Percentiles rank a stretch among this genome's conserved stretches.
Evolutionary conservation across 2,888 invertebrate species (phyloP).

Genomic region (Papilio protenor): DNA sequence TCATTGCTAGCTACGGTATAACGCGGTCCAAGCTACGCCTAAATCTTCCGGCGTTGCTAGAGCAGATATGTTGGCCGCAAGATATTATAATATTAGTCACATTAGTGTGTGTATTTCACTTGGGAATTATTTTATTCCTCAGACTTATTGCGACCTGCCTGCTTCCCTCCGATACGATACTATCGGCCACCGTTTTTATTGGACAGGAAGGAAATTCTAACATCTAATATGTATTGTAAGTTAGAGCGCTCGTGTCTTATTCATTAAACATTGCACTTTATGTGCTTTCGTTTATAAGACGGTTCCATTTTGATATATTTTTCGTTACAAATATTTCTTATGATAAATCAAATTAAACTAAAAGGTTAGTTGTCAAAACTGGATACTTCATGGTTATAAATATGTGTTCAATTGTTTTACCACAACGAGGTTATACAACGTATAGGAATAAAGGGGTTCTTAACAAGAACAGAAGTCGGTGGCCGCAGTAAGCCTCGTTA

Average conservation of each 20-base stretch:
- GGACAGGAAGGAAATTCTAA: slow-evolving; percentile 83
- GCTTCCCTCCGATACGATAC: slow-evolving; percentile 76
- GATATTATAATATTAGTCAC: slow-evolving; percentile 84
- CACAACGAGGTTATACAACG: slow-evolving; percentile 16
- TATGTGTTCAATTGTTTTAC: slow-evolving; percentile 33
- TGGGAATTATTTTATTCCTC: slow-evolving; percentile 82
- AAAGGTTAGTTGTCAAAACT: not conserved
- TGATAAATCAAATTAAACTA: too few species aligned
- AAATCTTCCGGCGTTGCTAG: slow-evolving; percentile 80
- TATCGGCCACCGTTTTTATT: slow-evolving; percentile 77
- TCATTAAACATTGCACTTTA: slow-evolving; percentile 58
- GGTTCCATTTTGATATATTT: slow-evolving; percentile 44
- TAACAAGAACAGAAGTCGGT: slow-evolving; percentile 48
- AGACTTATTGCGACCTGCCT: slow-evolving; percentile 80
- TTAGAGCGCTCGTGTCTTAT: slow-evolving; percentile 70
- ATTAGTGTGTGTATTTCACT: slow-evolving; percentile 82
- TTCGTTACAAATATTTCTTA: not conserved
- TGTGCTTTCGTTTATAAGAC: slow-evolving; percentile 56
- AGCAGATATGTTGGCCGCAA: slow-evolving; percentile 78
- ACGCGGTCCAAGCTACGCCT: slow-evolving; percentile 63
- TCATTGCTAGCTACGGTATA: slow-evolving; percentile 58
- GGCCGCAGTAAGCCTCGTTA: slow-evolving; percentile 65
- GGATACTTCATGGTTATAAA: not conserved
- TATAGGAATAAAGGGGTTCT: slow-evolving; percentile 45
- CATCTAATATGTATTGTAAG: slow-evolving; percentile 75